Evolutionary conservation across 2,797 vertebrate species (phyloP), one percentile per base, ranked within the genome.

Genomic region (Huso huso): DNA sequence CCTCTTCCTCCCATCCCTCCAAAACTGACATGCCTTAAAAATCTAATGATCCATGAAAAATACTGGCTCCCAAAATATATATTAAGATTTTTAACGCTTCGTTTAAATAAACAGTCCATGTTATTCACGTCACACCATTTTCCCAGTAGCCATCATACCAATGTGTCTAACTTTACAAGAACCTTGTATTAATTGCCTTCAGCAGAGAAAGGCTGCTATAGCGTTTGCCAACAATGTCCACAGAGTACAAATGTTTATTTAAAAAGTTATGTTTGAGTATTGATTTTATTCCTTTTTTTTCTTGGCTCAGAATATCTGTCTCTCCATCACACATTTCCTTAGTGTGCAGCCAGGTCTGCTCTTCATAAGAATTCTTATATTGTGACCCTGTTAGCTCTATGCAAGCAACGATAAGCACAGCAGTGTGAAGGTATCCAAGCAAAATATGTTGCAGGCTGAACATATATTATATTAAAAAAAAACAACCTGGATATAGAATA

Each of bases 31-130:
- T 1, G 6, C 59, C 62, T 80, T 77, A 67, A 79, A 75, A 68
- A 64, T 79, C 75, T 78, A 76, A 72, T 71, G 73, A 77, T 71
- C 75, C 51, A 53, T 74, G 70, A 82, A 82, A 60, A 81, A 76
- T 1, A 60, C 65, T 71, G 67, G 71, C 73, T 66, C 49, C 23
- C 63, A 72, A 49, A 75, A 72, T 18, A 37, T 70, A 51, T 48
- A 66, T 64, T 57, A 18, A 61, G 71, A 71, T 76, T 67, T 65
- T 49, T 49, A 82, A 61, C 61, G 69, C 51, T 12, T 65, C 74
- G 74, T 74, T 80, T 79, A 75, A 68, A 79, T 78, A 84, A 86
- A 86, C 78, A 84, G 75, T 80, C 78, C 79, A 78, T 74, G 75
- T 77, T 81, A 78, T 58, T 66, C 52, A 37, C 37, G 10, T 49